Evolutionary conservation across 2,888 invertebrate species (phyloP).

Genomic region (Phyllotreta cruciferae): DNA sequence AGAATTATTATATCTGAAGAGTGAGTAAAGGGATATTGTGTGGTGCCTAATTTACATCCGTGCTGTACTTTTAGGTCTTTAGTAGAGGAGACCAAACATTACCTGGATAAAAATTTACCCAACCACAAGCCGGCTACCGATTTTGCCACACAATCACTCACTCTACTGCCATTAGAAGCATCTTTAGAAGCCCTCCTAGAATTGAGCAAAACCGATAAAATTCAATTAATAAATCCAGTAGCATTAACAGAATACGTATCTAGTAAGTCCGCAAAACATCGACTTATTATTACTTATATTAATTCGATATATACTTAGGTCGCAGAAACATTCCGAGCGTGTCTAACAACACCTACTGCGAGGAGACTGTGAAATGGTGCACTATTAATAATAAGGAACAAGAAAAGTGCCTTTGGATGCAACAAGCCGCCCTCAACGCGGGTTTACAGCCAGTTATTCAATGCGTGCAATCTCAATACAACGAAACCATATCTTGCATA

Average conservation of each 20-base stretch:
- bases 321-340: conserved; percentile 39
- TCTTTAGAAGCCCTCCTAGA: conserved; percentile 36
- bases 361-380: conserved; percentile 66
- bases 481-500: conserved; percentile 63
- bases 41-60: too few relatives aligned
- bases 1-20: conserved; percentile 63
- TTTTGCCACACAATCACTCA: background rate
- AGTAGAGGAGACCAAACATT: background rate
- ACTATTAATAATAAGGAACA: conserved; percentile 64
- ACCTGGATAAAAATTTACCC: conserved; percentile 13
- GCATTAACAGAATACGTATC: conserved; percentile 39
- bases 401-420: conserved; percentile 68
- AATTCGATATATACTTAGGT: conserved; percentile 33
- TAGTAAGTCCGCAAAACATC: too few relatives aligned
- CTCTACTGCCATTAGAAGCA: background rate
- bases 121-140: background rate
- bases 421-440: conserved; percentile 63
- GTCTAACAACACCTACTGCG: conserved; percentile 43
- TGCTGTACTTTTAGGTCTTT: too few relatives aligned
- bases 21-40: conserved; percentile 54
- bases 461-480: conserved; percentile 61
- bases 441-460: conserved; percentile 68
- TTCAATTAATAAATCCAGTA: conserved; percentile 33
- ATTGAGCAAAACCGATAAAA: conserved; percentile 31
- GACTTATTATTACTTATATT: too few relatives aligned